A percentile compares a stretch with the other conserved stretches of the same genome.
Conservation (phyloP, 2,888 invertebrate species). For the Mythimna albipuncta region DNA sequence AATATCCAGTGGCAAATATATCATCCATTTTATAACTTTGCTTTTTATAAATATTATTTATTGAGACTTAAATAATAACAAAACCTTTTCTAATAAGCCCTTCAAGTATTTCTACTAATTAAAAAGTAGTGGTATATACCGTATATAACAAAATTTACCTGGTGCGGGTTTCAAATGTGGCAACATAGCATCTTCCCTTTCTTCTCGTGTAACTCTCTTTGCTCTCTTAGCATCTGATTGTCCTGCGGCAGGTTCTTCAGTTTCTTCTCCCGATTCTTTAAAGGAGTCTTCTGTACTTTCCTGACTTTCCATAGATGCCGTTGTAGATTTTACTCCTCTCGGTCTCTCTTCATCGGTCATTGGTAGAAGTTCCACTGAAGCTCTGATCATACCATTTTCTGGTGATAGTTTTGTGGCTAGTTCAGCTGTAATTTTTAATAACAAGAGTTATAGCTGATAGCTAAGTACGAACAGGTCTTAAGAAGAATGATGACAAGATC, state of each 20-base stretch:
- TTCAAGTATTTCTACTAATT: too few relatives aligned
- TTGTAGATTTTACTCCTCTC: slow-evolving; percentile 86
- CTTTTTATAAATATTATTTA: too few relatives aligned
- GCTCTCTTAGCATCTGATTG: slow-evolving; percentile 83
- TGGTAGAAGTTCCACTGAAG: slow-evolving; percentile 95
- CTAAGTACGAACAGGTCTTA: background rate
- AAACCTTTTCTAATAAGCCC: too few relatives aligned
- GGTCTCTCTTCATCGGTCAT: slow-evolving; percentile 93
- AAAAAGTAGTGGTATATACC: too few relatives aligned
- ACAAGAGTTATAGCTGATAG: background rate
- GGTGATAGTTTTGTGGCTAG: slow-evolving; percentile 93
- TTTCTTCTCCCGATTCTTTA: slow-evolving; percentile 61
- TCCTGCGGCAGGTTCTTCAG: slow-evolving; percentile 80
- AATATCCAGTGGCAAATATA: too few relatives aligned
- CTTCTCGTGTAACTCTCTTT: slow-evolving; percentile 87
- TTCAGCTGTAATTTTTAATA: slow-evolving; percentile 79
- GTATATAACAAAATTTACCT: slow-evolving; percentile 69
- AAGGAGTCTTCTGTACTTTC: slow-evolving; percentile 61
- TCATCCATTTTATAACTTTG: too few relatives aligned
- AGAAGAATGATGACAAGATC: too few relatives aligned
- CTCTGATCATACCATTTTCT: slow-evolving; percentile 93
- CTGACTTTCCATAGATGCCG: slow-evolving; percentile 69
- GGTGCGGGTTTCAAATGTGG: slow-evolving; percentile 95
- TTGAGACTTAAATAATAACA: too few relatives aligned
- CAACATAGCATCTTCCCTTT: slow-evolving; percentile 93